Evolutionary conservation across 2,797 vertebrate species (phyloP).

Genomic region (Alauda arvensis): DNA sequence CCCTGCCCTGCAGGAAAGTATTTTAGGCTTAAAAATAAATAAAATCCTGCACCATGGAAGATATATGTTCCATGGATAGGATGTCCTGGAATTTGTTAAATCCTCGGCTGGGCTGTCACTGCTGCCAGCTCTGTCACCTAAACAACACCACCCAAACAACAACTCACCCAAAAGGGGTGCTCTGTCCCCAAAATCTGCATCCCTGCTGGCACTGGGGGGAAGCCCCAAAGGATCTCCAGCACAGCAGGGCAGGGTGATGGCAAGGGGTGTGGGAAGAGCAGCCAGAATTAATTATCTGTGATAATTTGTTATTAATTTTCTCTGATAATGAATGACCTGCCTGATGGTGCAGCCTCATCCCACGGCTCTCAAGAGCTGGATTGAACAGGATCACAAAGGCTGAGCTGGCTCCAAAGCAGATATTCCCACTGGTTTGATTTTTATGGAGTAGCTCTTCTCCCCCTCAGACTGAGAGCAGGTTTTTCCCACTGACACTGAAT

Average conservation of each 20-base stretch:
- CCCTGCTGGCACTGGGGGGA: not conserved
- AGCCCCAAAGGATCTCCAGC: not conserved
- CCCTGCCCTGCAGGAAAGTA: conserved; percentile 13
- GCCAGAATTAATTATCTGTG: not conserved
- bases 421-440: not conserved
- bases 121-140: not conserved
- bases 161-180: not conserved
- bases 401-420: not conserved
- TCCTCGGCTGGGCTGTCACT: not conserved
- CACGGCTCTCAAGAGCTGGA: not conserved
- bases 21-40: conserved; percentile 45
- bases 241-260: not conserved
- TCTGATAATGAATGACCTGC: not conserved
- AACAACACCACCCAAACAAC: conserved; percentile 17
- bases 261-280: not conserved
- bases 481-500: not conserved
- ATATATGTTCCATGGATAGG: not conserved
- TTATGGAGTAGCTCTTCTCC: not conserved
- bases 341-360: not conserved
- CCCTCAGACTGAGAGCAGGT: not conserved
- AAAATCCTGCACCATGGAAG: not conserved
- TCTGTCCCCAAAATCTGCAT: not conserved
- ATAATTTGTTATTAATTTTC: not conserved
- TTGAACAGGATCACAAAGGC: not conserved
- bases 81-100: conserved; percentile 26